A percentile compares a stretch with the other conserved stretches of the same genome.
Evolutionary conservation across 53 echinoderm and acorn worm species (phyloP).

Genomic region (Holothuria leucospilota): DNA sequence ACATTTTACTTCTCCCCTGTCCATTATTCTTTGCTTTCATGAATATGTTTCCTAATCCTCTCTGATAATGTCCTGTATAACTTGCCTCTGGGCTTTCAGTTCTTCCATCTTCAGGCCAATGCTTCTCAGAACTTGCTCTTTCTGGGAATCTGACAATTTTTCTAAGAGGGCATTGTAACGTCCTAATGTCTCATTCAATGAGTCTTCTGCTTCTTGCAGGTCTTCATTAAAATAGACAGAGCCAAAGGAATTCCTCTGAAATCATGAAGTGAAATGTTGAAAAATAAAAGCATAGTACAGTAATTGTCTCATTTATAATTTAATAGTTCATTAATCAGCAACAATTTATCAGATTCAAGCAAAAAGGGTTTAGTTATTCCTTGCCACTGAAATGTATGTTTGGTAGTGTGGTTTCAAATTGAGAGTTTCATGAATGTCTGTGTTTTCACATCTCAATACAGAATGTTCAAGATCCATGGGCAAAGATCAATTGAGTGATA

Average conservation of each 20-base stretch:
- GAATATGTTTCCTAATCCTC: conserved; percentile 43
- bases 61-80: conserved; percentile 71
- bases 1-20: too few relatives aligned
- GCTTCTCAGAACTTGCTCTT: conserved; percentile 68
- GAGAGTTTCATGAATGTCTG: too few relatives aligned
- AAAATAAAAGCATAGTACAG: background rate
- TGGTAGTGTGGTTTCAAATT: too few relatives aligned
- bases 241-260: conserved; percentile 75
- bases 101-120: conserved; percentile 91
- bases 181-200: conserved; percentile 74
- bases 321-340: too few relatives aligned
- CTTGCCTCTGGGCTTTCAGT: conserved; percentile 74
- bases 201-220: conserved; percentile 73
- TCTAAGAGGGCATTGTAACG: conserved; percentile 61
- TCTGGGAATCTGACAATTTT: conserved; percentile 69
- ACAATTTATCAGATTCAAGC: too few relatives aligned
- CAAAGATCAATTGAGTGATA: too few relatives aligned
- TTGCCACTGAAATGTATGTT: too few relatives aligned
- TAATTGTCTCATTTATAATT: too few relatives aligned
- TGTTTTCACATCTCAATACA: too few relatives aligned
- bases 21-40: too few relatives aligned
- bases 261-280: background rate
- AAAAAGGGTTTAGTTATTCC: too few relatives aligned
- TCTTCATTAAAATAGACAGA: conserved; percentile 92
- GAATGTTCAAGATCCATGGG: too few relatives aligned